A percentile compares a stretch with the other conserved stretches of the same genome.
Conservation (phyloP, 2,888 invertebrate species). For the Drosophila atripex region DNA sequence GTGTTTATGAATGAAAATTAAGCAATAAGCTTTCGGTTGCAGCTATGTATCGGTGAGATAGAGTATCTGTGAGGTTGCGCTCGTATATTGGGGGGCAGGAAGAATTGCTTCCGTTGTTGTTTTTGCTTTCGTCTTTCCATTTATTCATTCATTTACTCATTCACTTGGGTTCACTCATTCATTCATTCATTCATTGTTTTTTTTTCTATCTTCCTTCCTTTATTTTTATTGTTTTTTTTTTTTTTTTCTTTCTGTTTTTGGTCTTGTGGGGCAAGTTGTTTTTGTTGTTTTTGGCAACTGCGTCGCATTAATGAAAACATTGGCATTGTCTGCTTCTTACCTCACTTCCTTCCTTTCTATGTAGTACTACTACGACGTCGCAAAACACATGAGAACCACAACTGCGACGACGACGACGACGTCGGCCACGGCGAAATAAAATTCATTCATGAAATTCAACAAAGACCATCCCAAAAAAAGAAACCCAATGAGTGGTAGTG, state of each 20-base stretch:
- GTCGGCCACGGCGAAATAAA: slow-evolving; percentile 55
- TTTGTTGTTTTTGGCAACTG: slow-evolving; percentile 70
- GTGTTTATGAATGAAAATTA: slow-evolving; percentile 81
- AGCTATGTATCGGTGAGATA: slow-evolving; percentile 12
- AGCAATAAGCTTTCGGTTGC: slow-evolving; percentile 70
- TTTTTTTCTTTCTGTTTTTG: slow-evolving; percentile 11
- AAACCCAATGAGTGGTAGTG: slow-evolving; percentile 4
- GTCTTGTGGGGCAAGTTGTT: slow-evolving; percentile 27
- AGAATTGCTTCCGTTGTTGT: slow-evolving; percentile 52
- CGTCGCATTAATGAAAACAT: slow-evolving; percentile 79
- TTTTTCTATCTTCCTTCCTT: slow-evolving; percentile 33
- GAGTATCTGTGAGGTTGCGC: slow-evolving; percentile 13
- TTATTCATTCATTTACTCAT: slow-evolving; percentile 54
- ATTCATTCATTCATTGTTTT: slow-evolving; percentile 35
- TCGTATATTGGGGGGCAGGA: slow-evolving; percentile 17
- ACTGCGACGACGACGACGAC: slow-evolving; percentile 40
- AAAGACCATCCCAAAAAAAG: slow-evolving; percentile 26
- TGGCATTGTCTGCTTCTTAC: slow-evolving; percentile 76
- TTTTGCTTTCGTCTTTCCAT: slow-evolving; percentile 55
- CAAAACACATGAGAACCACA: slow-evolving; percentile 36
- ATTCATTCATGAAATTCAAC: slow-evolving; percentile 77
- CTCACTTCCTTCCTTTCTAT: slow-evolving; percentile 72
- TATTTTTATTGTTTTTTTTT: slow-evolving; percentile 18
- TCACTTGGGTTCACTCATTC: slow-evolving; percentile 33
- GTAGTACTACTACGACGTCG: slow-evolving; percentile 17